These are phyloP conservation scores for Chaenogobius annularis DNA, from an alignment of 2,113 vertebrate species.

Conservation along the genomic window DNA sequence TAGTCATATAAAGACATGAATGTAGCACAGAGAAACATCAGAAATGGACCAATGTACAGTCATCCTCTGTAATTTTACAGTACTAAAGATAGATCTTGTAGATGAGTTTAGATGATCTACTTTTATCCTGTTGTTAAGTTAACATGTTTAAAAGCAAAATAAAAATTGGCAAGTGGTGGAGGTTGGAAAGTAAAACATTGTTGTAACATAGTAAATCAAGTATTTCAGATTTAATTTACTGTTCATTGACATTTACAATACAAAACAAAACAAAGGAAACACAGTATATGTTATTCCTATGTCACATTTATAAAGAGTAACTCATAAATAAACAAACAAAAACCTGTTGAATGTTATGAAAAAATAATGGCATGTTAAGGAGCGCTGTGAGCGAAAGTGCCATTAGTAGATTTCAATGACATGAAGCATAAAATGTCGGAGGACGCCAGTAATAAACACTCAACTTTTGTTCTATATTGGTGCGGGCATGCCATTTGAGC, in stretches of 20 bases:
- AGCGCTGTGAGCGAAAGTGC: constrained; percentile 26
- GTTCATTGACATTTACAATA: background rate
- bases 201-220: background rate
- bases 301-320: constrained; percentile 1
- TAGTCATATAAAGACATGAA: constrained; percentile 52
- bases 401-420: constrained; percentile 34
- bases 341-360: constrained; percentile 16
- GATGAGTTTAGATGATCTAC: background rate
- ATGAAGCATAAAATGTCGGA: constrained; percentile 39
- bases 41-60: constrained; percentile 24
- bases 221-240: background rate
- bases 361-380: constrained; percentile 29
- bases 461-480: constrained; percentile 18
- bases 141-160: background rate
- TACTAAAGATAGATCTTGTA: background rate
- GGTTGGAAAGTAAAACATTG: too few relatives aligned
- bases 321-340: constrained; percentile 13
- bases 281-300: constrained; percentile 4
- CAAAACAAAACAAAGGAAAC: background rate
- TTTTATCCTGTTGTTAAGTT: background rate
- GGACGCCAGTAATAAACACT: constrained; percentile 22
- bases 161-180: background rate
- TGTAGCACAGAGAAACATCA: constrained; percentile 43
- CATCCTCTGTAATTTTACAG: background rate
- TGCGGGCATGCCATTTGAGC: constrained; percentile 21